phyloP scores from a whole-genome alignment of 1,140 invertebrate genomes.

The Gryon sp. region DNA sequence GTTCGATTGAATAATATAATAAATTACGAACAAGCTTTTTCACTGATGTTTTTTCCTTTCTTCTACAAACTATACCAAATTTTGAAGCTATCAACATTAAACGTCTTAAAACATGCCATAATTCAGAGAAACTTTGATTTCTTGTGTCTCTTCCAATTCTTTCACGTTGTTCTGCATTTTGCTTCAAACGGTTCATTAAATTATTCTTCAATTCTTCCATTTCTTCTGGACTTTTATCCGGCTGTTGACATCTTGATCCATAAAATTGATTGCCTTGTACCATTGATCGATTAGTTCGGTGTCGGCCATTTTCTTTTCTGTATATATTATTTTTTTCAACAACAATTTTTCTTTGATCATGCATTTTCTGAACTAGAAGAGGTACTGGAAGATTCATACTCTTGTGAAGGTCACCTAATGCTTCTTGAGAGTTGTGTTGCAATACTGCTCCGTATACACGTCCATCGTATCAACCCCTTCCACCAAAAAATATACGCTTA shows the following conservation, averaged over 20 bases:
- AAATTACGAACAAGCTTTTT: conserved; percentile 49
- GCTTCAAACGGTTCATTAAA: conserved; percentile 14
- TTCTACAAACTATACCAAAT: conserved; percentile 67
- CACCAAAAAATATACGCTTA: conserved; percentile 68
- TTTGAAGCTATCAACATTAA: conserved; percentile 71
- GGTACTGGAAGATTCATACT: neutral
- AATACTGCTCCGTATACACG: conserved; percentile 6
- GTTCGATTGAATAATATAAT: conserved; percentile 55
- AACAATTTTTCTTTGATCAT: neutral
- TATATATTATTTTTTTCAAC: neutral
- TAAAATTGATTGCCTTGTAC: too few species aligned
- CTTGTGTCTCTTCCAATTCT: conserved; percentile 62
- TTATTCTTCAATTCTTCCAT: conserved; percentile 56
- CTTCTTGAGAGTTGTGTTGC: conserved; percentile 1
- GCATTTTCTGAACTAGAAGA: neutral
- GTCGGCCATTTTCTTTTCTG: neutral
- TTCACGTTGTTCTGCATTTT: too few species aligned
- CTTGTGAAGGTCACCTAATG: neutral
- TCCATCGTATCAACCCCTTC: conserved; percentile 64
- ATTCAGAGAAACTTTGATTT: conserved; percentile 54
- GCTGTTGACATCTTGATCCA: too few species aligned
- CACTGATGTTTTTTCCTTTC: conserved; percentile 51
- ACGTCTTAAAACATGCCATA: conserved; percentile 65
- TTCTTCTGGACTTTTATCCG: too few species aligned
- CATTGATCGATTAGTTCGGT: too few species aligned